These are phyloP conservation scores for Hemicentrotus pulcherrimus DNA, from an alignment of 35 echinoderm and acorn worm species.

Conservation along the genomic window DNA sequence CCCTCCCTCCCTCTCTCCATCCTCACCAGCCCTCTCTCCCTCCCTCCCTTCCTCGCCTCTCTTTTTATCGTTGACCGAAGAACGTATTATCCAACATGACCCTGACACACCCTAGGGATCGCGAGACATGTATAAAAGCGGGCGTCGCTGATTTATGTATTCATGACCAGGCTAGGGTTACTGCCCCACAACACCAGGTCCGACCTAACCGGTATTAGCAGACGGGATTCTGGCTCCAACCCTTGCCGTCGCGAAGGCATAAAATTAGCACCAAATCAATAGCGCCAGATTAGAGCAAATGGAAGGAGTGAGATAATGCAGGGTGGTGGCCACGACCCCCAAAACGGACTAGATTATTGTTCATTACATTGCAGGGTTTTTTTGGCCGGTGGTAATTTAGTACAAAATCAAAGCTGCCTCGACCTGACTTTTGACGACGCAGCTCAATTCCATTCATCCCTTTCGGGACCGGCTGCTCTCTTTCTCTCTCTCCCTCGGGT, in stretches of 20 bases:
- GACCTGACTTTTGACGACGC: not conserved
- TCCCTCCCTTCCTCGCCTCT: not conserved
- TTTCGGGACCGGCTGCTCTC: not conserved
- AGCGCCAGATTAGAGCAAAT: not conserved
- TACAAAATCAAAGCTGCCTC: not conserved
- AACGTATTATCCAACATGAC: not conserved
- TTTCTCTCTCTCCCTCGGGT: not conserved
- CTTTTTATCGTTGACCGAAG: not conserved
- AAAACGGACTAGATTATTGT: not conserved
- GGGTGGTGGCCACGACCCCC: not conserved
- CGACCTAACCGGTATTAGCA: not conserved
- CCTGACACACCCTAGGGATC: slow-evolving; percentile 1
- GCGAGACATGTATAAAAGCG: not conserved
- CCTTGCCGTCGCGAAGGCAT: not conserved
- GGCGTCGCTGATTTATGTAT: not conserved
- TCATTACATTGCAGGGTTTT: not conserved
- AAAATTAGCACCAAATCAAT: not conserved
- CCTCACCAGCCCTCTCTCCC: no score
- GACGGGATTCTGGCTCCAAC: not conserved
- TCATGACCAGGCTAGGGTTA: not conserved
- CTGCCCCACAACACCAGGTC: not conserved
- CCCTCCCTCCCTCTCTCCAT: no score
- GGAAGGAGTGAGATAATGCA: not conserved
- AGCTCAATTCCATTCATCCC: not conserved
- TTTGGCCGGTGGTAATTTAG: not conserved